Evolutionary conservation across 2,797 vertebrate species (phyloP).

Genomic region (Microhierax caerulescens): DNA sequence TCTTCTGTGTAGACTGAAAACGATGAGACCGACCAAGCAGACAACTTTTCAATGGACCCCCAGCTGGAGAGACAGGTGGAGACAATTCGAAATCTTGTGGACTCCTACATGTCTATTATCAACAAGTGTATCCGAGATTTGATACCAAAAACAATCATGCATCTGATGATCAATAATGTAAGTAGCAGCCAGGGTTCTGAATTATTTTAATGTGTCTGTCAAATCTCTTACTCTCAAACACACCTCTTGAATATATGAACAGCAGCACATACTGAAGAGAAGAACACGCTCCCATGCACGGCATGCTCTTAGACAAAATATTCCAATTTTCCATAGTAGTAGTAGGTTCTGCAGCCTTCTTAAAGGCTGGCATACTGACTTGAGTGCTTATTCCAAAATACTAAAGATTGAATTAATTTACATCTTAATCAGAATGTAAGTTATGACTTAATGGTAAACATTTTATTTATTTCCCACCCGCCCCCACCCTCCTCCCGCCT

Average conservation of each 20-base stretch:
- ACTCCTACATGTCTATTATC: slow-evolving; percentile 94
- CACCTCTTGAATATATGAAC: neutral
- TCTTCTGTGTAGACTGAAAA: slow-evolving; percentile 75
- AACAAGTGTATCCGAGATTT: slow-evolving; percentile 85
- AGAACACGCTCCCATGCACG: neutral
- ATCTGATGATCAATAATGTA: slow-evolving; percentile 83
- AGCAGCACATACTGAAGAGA: neutral
- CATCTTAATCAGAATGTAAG: neutral
- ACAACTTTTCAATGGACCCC: slow-evolving; percentile 90
- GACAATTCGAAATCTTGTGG: slow-evolving; percentile 90
- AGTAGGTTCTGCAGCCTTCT: neutral
- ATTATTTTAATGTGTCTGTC: neutral
- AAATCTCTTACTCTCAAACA: neutral
- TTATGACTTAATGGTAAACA: neutral
- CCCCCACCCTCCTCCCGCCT: neutral
- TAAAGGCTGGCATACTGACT: neutral
- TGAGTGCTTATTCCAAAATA: neutral
- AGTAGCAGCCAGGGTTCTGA: slow-evolving; percentile 41
- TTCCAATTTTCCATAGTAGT: neutral
- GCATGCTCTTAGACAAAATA: neutral
- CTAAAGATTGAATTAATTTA: neutral
- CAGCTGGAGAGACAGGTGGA: slow-evolving; percentile 93
- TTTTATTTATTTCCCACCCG: too few relatives aligned
- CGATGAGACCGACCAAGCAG: slow-evolving; percentile 78
- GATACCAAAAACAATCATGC: slow-evolving; percentile 83